Evolutionary conservation across 2,888 invertebrate genomes (phyloP), one percentile per base, ranked within the genome.

Genomic region (Archaeoteleia sp.): DNA sequence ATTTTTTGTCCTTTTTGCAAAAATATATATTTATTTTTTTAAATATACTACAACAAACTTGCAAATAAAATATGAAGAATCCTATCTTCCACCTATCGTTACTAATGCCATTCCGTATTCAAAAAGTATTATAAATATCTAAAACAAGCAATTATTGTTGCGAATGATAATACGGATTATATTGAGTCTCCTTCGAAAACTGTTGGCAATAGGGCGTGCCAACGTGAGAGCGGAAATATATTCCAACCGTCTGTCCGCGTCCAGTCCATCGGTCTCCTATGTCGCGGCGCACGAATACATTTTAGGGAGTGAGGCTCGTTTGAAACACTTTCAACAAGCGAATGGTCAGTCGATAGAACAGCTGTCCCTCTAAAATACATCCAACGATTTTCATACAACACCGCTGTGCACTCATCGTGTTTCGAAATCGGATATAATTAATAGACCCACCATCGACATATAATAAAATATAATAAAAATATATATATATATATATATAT

Each of bases 311-410:
- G 72, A 67, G 73, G 65, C 70, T 71, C 60, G 66, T 66, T 62
- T 73, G 66, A 70, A 65, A 68, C 72, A 72, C 70, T 71, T 57
- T 65, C 49, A 53, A 70, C 74, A 45, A 72, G 70, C 78, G 74
- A 70, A 68, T 71, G 80, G 80, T 79, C 82, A 78, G 72, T 76
- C 68, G 57, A 54, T 42, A 68, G 65, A 77, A 76, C 83, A 83
- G 82, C 83, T 83, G 83, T 74, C 78, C 70, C 67, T 72, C 62
- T 74, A 48, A 55, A 71, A 39, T 54, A 54, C 62, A 74, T 75
- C 72, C 68, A 63, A 68, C 70, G 69, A 70, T 70, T 67, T 65
- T 53, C 65, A 51, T 53, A 53, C n/a, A n/a, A n/a, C n/a, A n/a
- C n/a, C 48, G 54, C 42, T 62, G 53, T 12, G 17, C 43, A 42